Conservation (phyloP, 2,113 vertebrate genomes). For the Dipodomys spectabilis region DNA sequence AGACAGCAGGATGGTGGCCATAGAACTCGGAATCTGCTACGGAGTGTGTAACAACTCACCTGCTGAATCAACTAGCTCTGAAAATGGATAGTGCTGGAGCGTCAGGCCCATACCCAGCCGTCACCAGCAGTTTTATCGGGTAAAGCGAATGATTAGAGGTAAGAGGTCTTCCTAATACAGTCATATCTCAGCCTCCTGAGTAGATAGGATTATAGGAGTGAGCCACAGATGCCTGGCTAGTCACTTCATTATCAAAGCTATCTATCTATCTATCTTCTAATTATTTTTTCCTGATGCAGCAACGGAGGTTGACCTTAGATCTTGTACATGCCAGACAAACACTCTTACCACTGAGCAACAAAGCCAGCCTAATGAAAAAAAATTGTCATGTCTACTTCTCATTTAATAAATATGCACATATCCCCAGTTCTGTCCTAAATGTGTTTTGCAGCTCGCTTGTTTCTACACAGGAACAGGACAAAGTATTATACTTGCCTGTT, state of each 20-base stretch:
- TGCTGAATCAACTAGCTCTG: too few relatives aligned
- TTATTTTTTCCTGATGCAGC: not conserved
- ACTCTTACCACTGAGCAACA: not conserved
- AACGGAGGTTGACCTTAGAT: not conserved
- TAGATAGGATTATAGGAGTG: not conserved
- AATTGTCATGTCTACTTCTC: not conserved
- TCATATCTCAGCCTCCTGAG: not conserved
- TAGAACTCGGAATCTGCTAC: too few relatives aligned
- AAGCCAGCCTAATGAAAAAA: not conserved
- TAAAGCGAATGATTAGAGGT: too few relatives aligned
- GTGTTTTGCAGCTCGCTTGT: constrained; percentile 25
- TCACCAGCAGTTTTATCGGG: too few relatives aligned
- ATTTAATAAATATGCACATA: not conserved
- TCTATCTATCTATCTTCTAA: not conserved
- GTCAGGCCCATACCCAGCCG: too few relatives aligned
- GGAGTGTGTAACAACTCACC: too few relatives aligned
- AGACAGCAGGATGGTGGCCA: too few relatives aligned
- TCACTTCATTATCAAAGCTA: not conserved
- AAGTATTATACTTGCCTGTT: not conserved
- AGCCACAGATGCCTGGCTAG: not conserved
- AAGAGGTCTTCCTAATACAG: too few relatives aligned
- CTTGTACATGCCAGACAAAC: not conserved
- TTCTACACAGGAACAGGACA: not conserved
- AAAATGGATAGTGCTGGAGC: too few relatives aligned
- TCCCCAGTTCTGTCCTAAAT: not conserved